These are phyloP conservation scores for cattle (Bos taurus) DNA, from an alignment of 2,113 vertebrate genomes.

Conservation along the genomic window ARS-UCD2.0 NC_037337.1:58689001-58689500, in stretches of 20 bases:
- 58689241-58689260: neutral
- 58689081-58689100: neutral
- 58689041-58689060: neutral
- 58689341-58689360: neutral
- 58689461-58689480: neutral
- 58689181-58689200: neutral
- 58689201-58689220: neutral
- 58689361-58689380: neutral
- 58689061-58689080: neutral
- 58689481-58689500: neutral
- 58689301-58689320: neutral
- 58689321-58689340: neutral
- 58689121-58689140: neutral
- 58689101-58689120: neutral
- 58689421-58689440: neutral
- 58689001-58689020: neutral
- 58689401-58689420: neutral
- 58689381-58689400: neutral
- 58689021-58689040: neutral
- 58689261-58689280: neutral
- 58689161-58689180: neutral
- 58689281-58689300: accelerated
- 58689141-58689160: neutral
- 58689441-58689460: neutral
- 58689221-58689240: neutral